These are phyloP conservation scores for Bombus breviceps DNA, from an alignment of 1,140 invertebrate genomes.

Conservation along the genomic window DNA sequence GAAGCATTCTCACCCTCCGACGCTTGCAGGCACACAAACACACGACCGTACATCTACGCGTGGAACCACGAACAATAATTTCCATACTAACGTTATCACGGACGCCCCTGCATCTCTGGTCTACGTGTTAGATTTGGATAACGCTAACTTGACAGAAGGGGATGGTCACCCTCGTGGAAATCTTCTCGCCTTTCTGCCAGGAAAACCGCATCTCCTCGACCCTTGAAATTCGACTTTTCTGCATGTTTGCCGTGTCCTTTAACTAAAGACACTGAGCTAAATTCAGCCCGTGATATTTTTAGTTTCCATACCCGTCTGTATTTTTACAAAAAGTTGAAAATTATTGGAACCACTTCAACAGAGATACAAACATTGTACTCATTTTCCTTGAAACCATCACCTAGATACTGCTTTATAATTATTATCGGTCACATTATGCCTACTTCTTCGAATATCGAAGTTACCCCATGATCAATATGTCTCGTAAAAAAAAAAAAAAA, in stretches of 20 bases:
- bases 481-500: no score
- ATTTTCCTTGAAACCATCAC: background rate
- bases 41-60: background rate
- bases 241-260: conserved; percentile 7
- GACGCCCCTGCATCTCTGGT: conserved; percentile 34
- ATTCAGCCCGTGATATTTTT: background rate
- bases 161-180: conserved; percentile 52
- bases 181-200: conserved; percentile 50
- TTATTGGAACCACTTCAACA: no score
- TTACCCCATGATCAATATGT: background rate
- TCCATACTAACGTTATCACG: conserved; percentile 65
- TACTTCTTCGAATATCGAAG: background rate
- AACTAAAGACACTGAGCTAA: no score
- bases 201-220: conserved; percentile 40
- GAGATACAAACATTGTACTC: no score
- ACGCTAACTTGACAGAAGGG: conserved; percentile 63
- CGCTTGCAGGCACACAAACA: conserved; percentile 19
- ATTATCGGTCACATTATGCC: no score
- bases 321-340: background rate
- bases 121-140: conserved; percentile 68
- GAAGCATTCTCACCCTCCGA: conserved; percentile 28
- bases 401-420: no score
- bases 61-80: conserved; percentile 62
- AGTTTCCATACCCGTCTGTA: background rate
- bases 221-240: conserved; percentile 31